phyloP scores from a whole-genome alignment of 2,888 invertebrate genomes.

The Sinhomidia bicolor region DNA sequence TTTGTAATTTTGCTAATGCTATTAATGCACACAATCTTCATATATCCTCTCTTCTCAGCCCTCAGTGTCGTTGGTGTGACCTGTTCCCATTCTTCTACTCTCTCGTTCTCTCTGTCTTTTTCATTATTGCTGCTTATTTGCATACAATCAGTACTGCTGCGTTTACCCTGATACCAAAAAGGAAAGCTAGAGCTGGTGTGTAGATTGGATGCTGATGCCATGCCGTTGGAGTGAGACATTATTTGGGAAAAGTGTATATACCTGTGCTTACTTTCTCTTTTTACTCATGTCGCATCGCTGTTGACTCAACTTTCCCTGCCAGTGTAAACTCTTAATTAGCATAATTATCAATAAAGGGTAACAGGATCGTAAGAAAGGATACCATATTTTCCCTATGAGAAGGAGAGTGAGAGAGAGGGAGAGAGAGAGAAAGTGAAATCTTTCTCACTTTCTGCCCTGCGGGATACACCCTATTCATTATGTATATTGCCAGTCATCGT shows the following conservation, averaged over 20 bases:
- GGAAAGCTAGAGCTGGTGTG: background rate
- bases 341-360: slow-evolving; percentile 56
- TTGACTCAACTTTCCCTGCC: background rate
- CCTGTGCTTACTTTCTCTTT: background rate
- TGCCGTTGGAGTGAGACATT: background rate
- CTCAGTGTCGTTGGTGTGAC: background rate
- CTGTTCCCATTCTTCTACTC: background rate
- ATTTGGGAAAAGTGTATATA: background rate
- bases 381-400: slow-evolving; percentile 9
- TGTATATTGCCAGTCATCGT: background rate
- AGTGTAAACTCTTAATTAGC: slow-evolving; percentile 57
- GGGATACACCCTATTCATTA: slow-evolving; percentile 12
- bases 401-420: too few relatives aligned
- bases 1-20: slow-evolving; percentile 39
- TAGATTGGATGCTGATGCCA: too few relatives aligned
- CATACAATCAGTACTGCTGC: slow-evolving; percentile 46
- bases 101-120: background rate
- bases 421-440: too few relatives aligned
- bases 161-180: background rate
- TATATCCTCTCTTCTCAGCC: slow-evolving; percentile 4
- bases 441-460: slow-evolving; percentile 27
- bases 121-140: slow-evolving; percentile 27
- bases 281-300: background rate
- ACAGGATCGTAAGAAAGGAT: background rate
- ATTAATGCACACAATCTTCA: slow-evolving; percentile 13